Base-by-base conservation (phyloP, 2,797 vertebrate species). In the Tangara arthus region DNA sequence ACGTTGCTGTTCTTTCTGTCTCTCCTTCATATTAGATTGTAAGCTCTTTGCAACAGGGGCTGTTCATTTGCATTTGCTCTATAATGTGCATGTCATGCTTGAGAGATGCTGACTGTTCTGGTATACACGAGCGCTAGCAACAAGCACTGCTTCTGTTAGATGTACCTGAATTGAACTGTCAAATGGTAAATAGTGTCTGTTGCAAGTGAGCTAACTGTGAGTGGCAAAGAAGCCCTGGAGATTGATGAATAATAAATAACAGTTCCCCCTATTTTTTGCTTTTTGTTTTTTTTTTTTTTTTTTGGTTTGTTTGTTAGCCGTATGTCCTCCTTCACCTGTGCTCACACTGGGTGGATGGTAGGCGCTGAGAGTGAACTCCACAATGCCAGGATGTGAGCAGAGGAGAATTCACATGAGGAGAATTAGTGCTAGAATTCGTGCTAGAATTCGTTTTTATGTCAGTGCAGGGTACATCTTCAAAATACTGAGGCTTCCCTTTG, bases 111-210 rank as follows among this genome's bases (percentile, higher is more conserved):
- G 91, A 78, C 91, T 91, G 56, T 61, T 94, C 89, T 47, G 79
- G 90, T 92, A 91, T 44, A 94, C 84, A 87, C 24, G 85, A 95
- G 53, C 37, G 79, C 72, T 83, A 73, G 72, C 72, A 93, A 88
- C 94, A 93, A 56, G 49, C 61, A 57, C 60, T 64, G 82, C 61
- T 79, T 94, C 89, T 3, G 8, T 73, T 94, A 92, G 80, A 89
- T 68, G 85, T 81, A 93, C 91, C 89, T 94, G 94, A 94, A 96
- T 95, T 94, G 93, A 96, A 94, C 94, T 96, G 93, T 96, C 96
- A 96, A 94, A 96, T 69, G 91, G 90, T 90, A 94, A 95, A 95
- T 95, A 88, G 82, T 71, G 76, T 95, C 85, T 94, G 65, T 71
- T 68, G 87, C 69, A 94, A 94, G 76, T 69, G 68, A 9, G 5